These are phyloP conservation scores for Silurus lanzhouensis DNA, from an alignment of 2,797 vertebrate genomes.

Conservation along the genomic window DNA sequence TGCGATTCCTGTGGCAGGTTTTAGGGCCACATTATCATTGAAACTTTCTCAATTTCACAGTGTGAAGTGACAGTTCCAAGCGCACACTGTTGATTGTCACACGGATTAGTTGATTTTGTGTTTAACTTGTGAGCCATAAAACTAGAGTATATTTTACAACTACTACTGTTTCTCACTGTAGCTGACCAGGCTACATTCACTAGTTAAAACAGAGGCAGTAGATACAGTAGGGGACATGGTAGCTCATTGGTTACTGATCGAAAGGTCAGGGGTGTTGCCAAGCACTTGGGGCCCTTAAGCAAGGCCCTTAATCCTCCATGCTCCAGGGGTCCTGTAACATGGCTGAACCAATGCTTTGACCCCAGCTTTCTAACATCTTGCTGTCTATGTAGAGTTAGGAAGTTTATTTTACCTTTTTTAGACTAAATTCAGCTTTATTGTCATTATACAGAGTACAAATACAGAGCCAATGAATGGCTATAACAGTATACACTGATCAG, in stretches of 20 bases:
- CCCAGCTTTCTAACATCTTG: too few relatives aligned
- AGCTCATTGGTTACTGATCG: too few relatives aligned
- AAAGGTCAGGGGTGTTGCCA: too few relatives aligned
- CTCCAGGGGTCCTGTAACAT: too few relatives aligned
- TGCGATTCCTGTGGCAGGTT: background rate
- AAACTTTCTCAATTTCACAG: background rate
- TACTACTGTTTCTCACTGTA: background rate
- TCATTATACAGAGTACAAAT: too few relatives aligned
- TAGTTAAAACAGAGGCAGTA: background rate
- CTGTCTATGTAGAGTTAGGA: background rate
- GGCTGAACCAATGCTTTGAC: too few relatives aligned
- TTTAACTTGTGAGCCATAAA: background rate
- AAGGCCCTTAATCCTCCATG: too few relatives aligned
- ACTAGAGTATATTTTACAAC: background rate
- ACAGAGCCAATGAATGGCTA: too few relatives aligned
- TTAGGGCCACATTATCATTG: background rate
- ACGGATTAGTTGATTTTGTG: background rate
- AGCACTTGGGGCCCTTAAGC: too few relatives aligned
- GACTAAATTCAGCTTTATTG: too few relatives aligned
- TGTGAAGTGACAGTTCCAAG: background rate
- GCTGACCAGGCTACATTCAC: background rate
- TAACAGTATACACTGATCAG: too few relatives aligned
- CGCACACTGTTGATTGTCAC: background rate
- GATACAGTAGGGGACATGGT: background rate
- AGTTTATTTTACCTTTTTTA: background rate